Percentiles rank a stretch among this genome's conserved stretches.
Conservation (phyloP, 2,797 vertebrate genomes). For the Merluccius polli region DNA sequence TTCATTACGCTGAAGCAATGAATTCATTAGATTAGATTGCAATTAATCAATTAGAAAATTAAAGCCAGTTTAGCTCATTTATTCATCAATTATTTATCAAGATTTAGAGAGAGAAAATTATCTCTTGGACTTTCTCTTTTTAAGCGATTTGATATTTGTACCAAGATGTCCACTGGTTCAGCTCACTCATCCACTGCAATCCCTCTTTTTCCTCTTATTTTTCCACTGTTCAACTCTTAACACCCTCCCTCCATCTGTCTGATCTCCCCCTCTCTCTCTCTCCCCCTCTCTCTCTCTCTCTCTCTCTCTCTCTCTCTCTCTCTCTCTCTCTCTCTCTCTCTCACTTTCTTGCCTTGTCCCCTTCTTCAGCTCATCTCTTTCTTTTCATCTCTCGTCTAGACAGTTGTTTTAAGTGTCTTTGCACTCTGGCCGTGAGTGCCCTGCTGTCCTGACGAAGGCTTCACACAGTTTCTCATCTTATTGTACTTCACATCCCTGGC, state of each 20-base stretch:
- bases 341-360: neutral
- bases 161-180: neutral
- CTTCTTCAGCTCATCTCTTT: neutral
- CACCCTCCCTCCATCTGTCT: neutral
- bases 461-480: neutral
- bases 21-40: slow-evolving; percentile 4
- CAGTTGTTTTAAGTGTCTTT: neutral
- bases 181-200: neutral
- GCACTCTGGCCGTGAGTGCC: neutral
- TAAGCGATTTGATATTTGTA: neutral
- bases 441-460: neutral
- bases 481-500: neutral
- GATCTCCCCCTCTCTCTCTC: neutral
- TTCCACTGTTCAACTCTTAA: neutral
- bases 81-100: slow-evolving; percentile 24
- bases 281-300: neutral
- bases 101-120: slow-evolving; percentile 8
- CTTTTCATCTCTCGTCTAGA: neutral
- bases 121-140: neutral
- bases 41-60: slow-evolving; percentile 1
- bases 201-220: neutral
- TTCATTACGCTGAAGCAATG: neutral
- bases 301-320: neutral
- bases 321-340: neutral
- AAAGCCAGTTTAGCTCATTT: slow-evolving; percentile 4